Evolutionary conservation across 2,888 invertebrate genomes (phyloP), one percentile per base, ranked within the genome.

Genomic region (Baccha elongata): DNA sequence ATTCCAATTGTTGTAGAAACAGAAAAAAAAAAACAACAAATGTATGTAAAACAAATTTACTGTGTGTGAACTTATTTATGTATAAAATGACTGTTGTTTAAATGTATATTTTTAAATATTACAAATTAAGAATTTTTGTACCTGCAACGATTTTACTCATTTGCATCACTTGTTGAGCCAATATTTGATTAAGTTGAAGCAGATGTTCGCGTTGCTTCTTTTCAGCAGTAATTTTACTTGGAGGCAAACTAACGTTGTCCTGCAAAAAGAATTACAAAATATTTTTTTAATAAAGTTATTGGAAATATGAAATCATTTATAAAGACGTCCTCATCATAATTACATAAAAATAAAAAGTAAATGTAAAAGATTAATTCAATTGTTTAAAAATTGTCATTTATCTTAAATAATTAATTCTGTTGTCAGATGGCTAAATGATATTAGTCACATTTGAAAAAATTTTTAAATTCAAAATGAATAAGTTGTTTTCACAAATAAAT

Each of bases 81-180:
- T 60, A 60, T 29, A 60, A 60, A 29, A 40, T 5, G 60, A n/a
- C 5, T 58, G 13, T 40, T 42, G 37, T 13, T 23, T 29, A 21
- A n/a, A n/a, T 11, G 1, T 17, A 32, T 32, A 7, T 37, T 37
- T 13, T 48, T 11, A 10, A n/a, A 26, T 29, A 8, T 17, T 32
- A 15, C 1, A 50, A 8, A 8, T 26, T 15, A 15, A 50, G 15
- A 32, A 0, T 64, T 37, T 29, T 68, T 67, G 42, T 93, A 98
- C 98, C 98, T 91, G 98, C 98, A 87, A 97, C 97, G 89, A 97
- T 96, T 93, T 97, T 97, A 92, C 97, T 97, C 93, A 96, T 97
- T 91, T 97, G 96, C 93, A 97, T 98, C 87, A 98, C 98, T 92
- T 97, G 96, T 90, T 96, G 95, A 80, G 98, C 98, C 87, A 98